Conservation (phyloP, 2,113 vertebrate species). For the Neoarius graeffei region DNA sequence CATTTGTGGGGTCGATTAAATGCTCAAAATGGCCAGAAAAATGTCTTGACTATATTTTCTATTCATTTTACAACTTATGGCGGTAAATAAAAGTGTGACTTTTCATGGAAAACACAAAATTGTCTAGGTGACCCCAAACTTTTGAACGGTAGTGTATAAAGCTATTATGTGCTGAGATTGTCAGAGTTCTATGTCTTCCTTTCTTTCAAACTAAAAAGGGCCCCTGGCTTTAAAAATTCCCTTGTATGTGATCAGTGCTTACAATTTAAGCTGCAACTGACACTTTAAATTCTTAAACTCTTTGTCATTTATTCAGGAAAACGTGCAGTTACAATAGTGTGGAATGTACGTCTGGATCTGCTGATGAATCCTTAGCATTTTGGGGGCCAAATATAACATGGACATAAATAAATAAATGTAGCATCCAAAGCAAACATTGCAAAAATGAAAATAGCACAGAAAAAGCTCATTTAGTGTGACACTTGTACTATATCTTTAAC, state of each 20-base stretch:
- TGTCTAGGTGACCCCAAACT: too few relatives aligned
- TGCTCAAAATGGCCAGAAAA: too few relatives aligned
- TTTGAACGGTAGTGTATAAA: too few relatives aligned
- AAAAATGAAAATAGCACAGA: background rate
- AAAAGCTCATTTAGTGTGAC: background rate
- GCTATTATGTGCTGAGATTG: background rate
- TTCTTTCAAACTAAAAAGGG: background rate
- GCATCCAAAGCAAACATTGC: background rate
- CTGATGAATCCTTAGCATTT: background rate
- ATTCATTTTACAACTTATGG: too few relatives aligned
- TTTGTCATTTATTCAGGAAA: background rate
- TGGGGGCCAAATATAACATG: too few relatives aligned
- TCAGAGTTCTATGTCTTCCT: background rate
- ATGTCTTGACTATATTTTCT: too few relatives aligned
- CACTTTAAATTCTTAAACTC: background rate
- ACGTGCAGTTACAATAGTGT: background rate
- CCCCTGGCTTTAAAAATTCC: too few relatives aligned
- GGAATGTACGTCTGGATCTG: background rate
- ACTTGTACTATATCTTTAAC: background rate
- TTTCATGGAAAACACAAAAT: too few relatives aligned
- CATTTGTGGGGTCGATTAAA: too few relatives aligned
- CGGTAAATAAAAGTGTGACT: too few relatives aligned
- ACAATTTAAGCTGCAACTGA: background rate
- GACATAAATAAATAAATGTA: background rate
- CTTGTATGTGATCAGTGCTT: too few relatives aligned